A percentile compares a stretch with the other conserved stretches of the same genome.
phyloP scores from a whole-genome alignment of 2,888 invertebrate species.

The Polydrusus tereticollis region DNA sequence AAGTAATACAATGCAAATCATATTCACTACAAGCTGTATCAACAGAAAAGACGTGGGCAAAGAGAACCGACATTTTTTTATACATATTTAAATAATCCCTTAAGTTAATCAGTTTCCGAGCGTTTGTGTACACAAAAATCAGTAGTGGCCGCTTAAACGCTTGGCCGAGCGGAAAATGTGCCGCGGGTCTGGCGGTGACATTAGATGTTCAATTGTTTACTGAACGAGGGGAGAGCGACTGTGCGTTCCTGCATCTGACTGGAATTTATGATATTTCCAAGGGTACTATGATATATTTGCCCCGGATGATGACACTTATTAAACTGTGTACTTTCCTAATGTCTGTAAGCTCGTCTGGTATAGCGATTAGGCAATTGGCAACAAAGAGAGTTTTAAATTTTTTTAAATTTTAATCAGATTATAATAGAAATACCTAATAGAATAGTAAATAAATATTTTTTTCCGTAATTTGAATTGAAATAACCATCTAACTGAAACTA shows the following conservation, averaged over 20 bases:
- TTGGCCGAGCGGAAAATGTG: conserved; percentile 66
- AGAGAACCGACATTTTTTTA: conserved; percentile 34
- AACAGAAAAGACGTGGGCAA: background rate
- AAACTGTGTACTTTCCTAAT: conserved; percentile 65
- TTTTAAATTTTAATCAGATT: too few relatives aligned
- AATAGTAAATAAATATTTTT: too few relatives aligned
- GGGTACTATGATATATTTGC: conserved; percentile 59
- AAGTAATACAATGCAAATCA: background rate
- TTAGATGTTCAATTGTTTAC: conserved; percentile 65
- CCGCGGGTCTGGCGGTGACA: conserved; percentile 64
- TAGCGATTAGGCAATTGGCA: background rate
- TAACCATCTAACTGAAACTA: too few relatives aligned
- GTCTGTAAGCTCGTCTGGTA: conserved; percentile 33
- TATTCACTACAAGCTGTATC: background rate
- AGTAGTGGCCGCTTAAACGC: conserved; percentile 48
- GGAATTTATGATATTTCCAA: conserved; percentile 63
- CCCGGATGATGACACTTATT: conserved; percentile 66
- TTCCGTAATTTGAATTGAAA: too few relatives aligned
- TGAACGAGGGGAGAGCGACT: conserved; percentile 46
- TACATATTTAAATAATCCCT: conserved; percentile 37
- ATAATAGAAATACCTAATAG: background rate
- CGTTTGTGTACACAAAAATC: conserved; percentile 44
- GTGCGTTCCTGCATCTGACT: conserved; percentile 62
- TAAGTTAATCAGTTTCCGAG: conserved; percentile 43
- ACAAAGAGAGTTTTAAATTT: background rate